A percentile compares a stretch with the other conserved stretches of the same genome.
Evolutionary conservation across 2,888 invertebrate genomes (phyloP).

Genomic region (Nemoura dubitans): DNA sequence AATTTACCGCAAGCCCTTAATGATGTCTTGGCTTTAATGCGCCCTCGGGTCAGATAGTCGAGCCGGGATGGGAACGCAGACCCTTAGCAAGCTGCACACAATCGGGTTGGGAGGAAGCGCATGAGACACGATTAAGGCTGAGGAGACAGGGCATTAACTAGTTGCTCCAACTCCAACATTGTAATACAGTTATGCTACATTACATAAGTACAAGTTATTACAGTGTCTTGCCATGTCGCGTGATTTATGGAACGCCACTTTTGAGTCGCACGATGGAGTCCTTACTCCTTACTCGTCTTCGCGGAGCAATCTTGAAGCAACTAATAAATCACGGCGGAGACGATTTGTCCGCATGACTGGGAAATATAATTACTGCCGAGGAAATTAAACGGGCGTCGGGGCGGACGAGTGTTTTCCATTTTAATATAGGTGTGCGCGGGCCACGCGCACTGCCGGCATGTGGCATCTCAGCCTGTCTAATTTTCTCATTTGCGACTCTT

Average conservation of each 20-base stretch:
- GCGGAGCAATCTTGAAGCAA: constrained; percentile 22
- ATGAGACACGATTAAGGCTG: constrained; percentile 24
- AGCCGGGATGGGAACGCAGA: constrained; percentile 2
- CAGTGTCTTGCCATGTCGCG: constrained; percentile 26
- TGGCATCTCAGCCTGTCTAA: background rate
- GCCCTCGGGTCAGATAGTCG: constrained; percentile 39
- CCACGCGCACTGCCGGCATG: background rate
- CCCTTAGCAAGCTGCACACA: constrained; percentile 29
- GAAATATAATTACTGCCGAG: constrained; percentile 35
- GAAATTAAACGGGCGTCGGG: background rate
- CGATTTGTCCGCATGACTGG: constrained; percentile 25
- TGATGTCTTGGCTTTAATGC: constrained; percentile 28
- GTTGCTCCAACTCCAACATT: constrained; percentile 26
- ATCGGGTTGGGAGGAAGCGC: constrained; percentile 37
- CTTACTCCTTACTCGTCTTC: constrained; percentile 8
- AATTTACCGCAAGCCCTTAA: constrained; percentile 30
- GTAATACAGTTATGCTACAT: constrained; percentile 37
- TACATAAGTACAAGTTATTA: constrained; percentile 7
- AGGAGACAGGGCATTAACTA: constrained; percentile 38
- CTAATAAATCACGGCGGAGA: background rate
- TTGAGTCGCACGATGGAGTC: background rate
- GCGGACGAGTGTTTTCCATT: background rate
- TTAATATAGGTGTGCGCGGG: background rate
- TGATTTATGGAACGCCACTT: constrained; percentile 18
- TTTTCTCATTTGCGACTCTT: background rate